These are phyloP conservation scores for Apeltes quadracus DNA, from an alignment of 2,113 vertebrate genomes.

Conservation along the genomic window DNA sequence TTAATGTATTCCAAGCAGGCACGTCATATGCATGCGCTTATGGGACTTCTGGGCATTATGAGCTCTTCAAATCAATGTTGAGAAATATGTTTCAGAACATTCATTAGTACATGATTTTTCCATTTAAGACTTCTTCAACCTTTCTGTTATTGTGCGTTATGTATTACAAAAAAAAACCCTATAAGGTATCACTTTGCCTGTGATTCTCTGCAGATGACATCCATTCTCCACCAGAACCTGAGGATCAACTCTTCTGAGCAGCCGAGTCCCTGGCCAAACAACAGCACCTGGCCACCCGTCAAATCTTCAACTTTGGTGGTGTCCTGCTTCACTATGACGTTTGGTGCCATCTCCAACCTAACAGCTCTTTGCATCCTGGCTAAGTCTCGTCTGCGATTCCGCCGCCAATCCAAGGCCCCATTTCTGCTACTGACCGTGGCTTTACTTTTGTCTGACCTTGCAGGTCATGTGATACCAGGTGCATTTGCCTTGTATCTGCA, in stretches of 20 bases:
- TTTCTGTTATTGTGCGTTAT: neutral
- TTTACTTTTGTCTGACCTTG: slow-evolving; percentile 84
- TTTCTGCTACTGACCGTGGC: slow-evolving; percentile 83
- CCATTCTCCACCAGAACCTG: slow-evolving; percentile 26
- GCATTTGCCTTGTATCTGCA: slow-evolving; percentile 84
- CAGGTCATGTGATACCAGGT: slow-evolving; percentile 84
- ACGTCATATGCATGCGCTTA: neutral
- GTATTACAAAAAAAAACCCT: neutral
- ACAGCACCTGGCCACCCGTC: neutral
- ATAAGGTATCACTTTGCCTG: neutral
- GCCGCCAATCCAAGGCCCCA: slow-evolving; percentile 75
- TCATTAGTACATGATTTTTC: slow-evolving; percentile 1
- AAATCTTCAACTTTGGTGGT: slow-evolving; percentile 61
- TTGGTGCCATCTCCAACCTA: slow-evolving; percentile 85
- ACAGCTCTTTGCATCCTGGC: slow-evolving; percentile 82
- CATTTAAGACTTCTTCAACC: neutral
- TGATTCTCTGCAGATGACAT: slow-evolving; percentile 42
- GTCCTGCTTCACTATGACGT: slow-evolving; percentile 86
- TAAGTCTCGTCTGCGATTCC: slow-evolving; percentile 71
- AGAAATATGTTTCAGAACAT: slow-evolving; percentile 16
- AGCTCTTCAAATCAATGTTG: slow-evolving; percentile 23
- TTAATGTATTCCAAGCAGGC: neutral
- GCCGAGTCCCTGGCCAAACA: slow-evolving; percentile 23
- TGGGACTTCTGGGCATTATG: neutral
- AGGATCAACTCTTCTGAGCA: slow-evolving; percentile 49